Base-by-base conservation (phyloP, 2,888 invertebrate species). In the Cryptocephalus moraei region DNA sequence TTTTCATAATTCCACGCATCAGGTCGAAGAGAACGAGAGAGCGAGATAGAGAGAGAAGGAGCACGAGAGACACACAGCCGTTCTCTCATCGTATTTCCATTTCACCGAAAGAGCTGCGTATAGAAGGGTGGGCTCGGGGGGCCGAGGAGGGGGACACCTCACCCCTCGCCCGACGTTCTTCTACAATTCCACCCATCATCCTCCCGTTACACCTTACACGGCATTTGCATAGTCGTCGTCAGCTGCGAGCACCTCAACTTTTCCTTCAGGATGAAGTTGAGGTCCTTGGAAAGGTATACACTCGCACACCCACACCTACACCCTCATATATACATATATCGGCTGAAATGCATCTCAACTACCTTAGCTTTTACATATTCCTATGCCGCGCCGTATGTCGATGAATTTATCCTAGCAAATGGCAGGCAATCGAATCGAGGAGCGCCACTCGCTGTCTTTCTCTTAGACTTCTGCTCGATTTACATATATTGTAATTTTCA, bases 171-270 rank as follows among this genome's bases (percentile, higher is more conserved):
- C 38, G 32, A 33, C 46, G 42, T 36, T 36, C 32, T 39, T 39
- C 40, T 43, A 38, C 38, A 12, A 11, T 34, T 34, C 43, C 49
- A 36, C 41, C 46, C 45, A 10, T 43, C 43, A 44, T 43, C 39
- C 41, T 49, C 46, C 51, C 48, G 14, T 49, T 56, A 59, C 62
- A 62, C 64, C 65, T 63, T 62, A 63, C 56, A 44, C 59, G 61
- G 62, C 62, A 72, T 73, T 73, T 72, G 73, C 73, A 73, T 73
- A 73, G 68, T 69, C 71, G 71, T 71, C 71, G 72, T 72, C 73
- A 73, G 73, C 73, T 73, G 73, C 64, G 68, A 64, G 46, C 68
- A 69, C 70, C 72, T 70, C 68, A 71, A 71, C 70, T 72, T 71
- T 71, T 70, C 70, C 66, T 36, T 36, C 12, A 36, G 36, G 36